Base-by-base conservation (phyloP, 2,888 invertebrate species). In the Andrena chrysosceles region DNA sequence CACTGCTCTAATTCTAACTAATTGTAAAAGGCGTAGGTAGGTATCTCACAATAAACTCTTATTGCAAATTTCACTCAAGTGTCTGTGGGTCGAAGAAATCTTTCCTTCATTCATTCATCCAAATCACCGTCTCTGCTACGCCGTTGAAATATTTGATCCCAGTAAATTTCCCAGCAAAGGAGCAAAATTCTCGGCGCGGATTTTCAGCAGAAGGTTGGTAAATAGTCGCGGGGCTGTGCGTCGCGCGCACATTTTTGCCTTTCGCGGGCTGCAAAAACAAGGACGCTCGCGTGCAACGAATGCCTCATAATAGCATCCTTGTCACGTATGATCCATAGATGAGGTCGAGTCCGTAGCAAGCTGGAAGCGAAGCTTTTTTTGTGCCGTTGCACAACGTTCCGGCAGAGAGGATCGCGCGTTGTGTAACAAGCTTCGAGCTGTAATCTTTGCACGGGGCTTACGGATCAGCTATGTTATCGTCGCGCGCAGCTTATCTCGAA, bases 321-420 rank as follows among this genome's bases (percentile, higher is more conserved):
- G 79, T 71, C 79, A 62, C 79, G 70, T 69, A 60, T 64, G 76
- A 70, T 78, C 33, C 75, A 29, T 60, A 6, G 35, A 35, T 62
- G 64, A 59, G 49, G 42, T 3, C 64, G 67, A 33, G 62, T 56
- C 48, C 16, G 52, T 56, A 68, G 13, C 26, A 20, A 56, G 63
- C 4, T 35, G 20, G 54, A 49, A 35, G 63, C 33, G 33, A 31
- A 1, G 35, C 29, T 6, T 54, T 49, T 68, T 64, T 49, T 59
- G 1, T 33, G 33, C 52, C 13, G 26, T 35, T 16, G 49, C 49
- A 48, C n/a, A 42, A 42, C 16, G 42, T 42, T 16, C n/a, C 20
- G 5, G 48, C 6, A 6, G 26, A 62, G 68, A 68, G 16, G 48
- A 77, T 69, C 49, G 62, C 35, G 31, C 54, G 70, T 71, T 60